Evolutionary conservation across 2,113 vertebrate species (phyloP), one percentile per base, ranked within the genome.

Genomic region (Scortum barcoo): DNA sequence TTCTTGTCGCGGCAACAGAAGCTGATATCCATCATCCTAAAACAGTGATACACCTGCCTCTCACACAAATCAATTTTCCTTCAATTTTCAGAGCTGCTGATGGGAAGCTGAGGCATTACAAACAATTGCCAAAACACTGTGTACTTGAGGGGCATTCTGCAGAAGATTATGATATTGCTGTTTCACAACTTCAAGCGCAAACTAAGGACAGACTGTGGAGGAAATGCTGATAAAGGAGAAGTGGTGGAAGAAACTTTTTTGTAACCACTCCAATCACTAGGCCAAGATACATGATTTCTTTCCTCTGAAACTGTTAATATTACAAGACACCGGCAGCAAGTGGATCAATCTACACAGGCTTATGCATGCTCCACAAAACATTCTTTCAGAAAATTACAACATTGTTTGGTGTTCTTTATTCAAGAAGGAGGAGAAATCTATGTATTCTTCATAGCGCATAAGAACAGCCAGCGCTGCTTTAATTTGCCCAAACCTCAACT

Each of bases 21-120:
- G 30, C 58, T 44, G 13, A 24, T 71, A 71, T 85, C 66, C 24
- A 78, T 88, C 76, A 72, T 82, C 28, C 8, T 33, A 24, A 58
- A 75, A 63, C 19, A 63, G 17, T 3, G 10, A 19, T 30, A 26
- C 48, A 57, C 46, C 40, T 83, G 51, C 60, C 10, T 19, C 38
- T 76, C 72, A 77, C 33, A 5, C 13, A 76, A 84, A 78, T 84
- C 76, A 38, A 71, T 77, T 78, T 76, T 5, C 57, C 8, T 75
- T 69, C 42, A 57, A 26, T 62, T 76, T 72, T 53, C 63, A 53
- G 53, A 50, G 61, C 1, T 51, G 62, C 69, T 68, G 58, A 75
- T 50, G 67, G 57, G 53, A 70, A 78, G 20, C 7, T 3, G 0
- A 48, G 8, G 26, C 56, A 53, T 62, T 74, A 78, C 42, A 66